Evolutionary conservation across 2,113 vertebrate species (phyloP), one percentile per base, ranked within the genome.

Genomic region (Neogale vison): DNA sequence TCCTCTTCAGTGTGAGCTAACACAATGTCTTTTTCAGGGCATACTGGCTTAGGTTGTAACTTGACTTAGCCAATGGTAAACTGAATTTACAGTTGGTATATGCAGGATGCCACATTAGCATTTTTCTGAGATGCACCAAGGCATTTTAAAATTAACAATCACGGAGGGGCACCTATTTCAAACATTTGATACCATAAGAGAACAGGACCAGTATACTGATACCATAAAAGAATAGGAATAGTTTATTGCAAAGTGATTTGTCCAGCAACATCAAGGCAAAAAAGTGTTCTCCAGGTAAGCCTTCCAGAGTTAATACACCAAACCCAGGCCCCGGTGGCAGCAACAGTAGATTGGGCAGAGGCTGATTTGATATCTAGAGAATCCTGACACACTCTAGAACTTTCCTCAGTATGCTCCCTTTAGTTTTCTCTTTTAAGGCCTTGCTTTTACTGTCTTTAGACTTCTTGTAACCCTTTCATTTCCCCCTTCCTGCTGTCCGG

Each of bases 111-210:
- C 94, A 92, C 26, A 86, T 50, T 17, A 34, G 74, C 61, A 72
- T 81, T 89, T 67, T 97, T 96, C 87, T 93, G 42, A 96, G 83
- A 93, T 52, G 92, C 8, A 20, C 63, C 88, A 59, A 15, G 52
- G 47, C 89, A 86, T 80, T 96, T 95, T 45, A 42, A 88, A 96
- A 97, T 71, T 52, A 89, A 80, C 83, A 74, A 84, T 83, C 57
- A 87, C 24, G n/a, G n/a, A n/a, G 72, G 82, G 39, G 61, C 36
- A 89, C 72, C 63, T 89, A 69, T 87, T 91, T 83, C 86, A 95
- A 88, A 97, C 52, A 88, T 76, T 10, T 92, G 90, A 74, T 59
- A 63, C 91, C 85, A 77, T 86, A 81, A 95, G 95, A 92, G 79
- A 69, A 84, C 39, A 92, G 79, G 55, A 87, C n/a, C 45, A n/a